Base-by-base conservation (phyloP, 2,797 vertebrate species). In the Silurus aristotelis region DNA sequence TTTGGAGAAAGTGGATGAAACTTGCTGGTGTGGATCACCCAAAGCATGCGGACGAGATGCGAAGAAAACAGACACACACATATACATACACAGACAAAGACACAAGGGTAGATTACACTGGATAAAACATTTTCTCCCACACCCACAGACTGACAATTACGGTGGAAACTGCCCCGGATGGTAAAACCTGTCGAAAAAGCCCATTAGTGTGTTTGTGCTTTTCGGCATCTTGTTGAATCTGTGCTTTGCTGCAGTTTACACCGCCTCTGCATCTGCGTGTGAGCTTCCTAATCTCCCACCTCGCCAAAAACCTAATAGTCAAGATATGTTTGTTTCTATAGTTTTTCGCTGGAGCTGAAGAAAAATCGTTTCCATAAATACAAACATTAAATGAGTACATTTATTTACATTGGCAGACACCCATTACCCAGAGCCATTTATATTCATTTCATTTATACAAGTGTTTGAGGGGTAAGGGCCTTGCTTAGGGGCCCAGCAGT, bases 1-100 rank as follows among this genome's bases (percentile, higher is more conserved):
- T n/a, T 63, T 31, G 22, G 82, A 20, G 80, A 22, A 63, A 60
- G 67, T 38, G 48, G 63, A 58, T 46, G 68, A 27, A 71, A 71
- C 12, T n/a, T 84, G 15, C 79, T 75, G 61, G 72, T 38, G 13
- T 48, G 64, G 68, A 79, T 86, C 46, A 84, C 38, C 56, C 84
- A 66, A 88, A 75, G 86, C 88, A 87, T 76, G 88, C 83, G 3
- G 31, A 55, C 60, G 56, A 70, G 83, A 85, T 87, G 77, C 55
- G 83, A 82, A 75, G 66, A 83, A 82, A 81, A 56, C 58, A 68
- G 27, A 86, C 61, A 80, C 31, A 60, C 48, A 75, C 14, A 8
- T 58, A 81, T 58, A 81, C 6, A 48, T n/a, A 68, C n/a, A 73
- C 27, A 78, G 46, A 38, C 38, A 38, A 4, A 0, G 38, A 63